Percentiles rank a stretch among this genome's conserved stretches.
Conservation (phyloP, 2,888 invertebrate genomes). For the Aspidiotus destructor region DNA sequence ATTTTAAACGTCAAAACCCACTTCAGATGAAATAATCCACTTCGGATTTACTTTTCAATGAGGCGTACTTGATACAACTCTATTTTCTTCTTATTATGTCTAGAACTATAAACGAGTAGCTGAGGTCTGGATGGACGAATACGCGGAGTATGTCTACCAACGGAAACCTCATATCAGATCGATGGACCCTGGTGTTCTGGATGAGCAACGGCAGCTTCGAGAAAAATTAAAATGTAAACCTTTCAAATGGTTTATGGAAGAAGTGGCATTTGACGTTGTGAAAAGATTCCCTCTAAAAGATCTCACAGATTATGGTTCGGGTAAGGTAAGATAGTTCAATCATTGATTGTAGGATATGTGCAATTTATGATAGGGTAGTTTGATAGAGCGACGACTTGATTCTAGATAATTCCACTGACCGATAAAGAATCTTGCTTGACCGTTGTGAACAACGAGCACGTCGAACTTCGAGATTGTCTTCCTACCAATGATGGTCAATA, state of each 20-base stretch:
- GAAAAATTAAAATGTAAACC: slow-evolving; percentile 70
- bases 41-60: too few relatives aligned
- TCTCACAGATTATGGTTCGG: slow-evolving; percentile 70
- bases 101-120: slow-evolving; percentile 87
- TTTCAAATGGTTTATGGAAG: slow-evolving; percentile 90
- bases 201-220: slow-evolving; percentile 65
- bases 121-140: slow-evolving; percentile 99
- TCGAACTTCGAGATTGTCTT: slow-evolving; percentile 27
- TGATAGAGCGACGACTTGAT: background rate
- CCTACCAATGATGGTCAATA: slow-evolving; percentile 12
- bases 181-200: slow-evolving; percentile 73
- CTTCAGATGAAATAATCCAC: too few relatives aligned
- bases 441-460: background rate
- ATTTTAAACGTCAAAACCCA: too few relatives aligned
- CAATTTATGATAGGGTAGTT: background rate
- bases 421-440: background rate
- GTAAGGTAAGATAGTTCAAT: slow-evolving; percentile 50
- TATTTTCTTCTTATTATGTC: slow-evolving; percentile 25
- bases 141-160: slow-evolving; percentile 72
- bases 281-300: slow-evolving; percentile 80
- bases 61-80: too few relatives aligned
- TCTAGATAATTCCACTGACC: background rate
- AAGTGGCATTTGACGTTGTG: slow-evolving; percentile 80
- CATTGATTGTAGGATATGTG: background rate
- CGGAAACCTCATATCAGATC: slow-evolving; percentile 61